Evolutionary conservation across 2,113 vertebrate species (phyloP), one percentile per base, ranked within the genome.

Genomic region (Henicopernis longicauda): DNA sequence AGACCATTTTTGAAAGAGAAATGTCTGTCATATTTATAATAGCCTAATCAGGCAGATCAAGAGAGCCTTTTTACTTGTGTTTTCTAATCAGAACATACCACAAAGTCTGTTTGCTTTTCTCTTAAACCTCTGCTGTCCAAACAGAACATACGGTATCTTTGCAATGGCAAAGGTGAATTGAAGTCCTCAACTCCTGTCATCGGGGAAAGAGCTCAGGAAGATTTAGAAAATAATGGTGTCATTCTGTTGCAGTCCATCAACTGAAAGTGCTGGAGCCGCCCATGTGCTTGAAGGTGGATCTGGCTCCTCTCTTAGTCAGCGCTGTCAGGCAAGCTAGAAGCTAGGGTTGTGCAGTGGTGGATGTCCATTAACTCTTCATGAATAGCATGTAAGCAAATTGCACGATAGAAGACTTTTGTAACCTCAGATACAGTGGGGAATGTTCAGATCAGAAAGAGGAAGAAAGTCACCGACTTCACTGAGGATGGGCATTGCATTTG

Each of bases 21-120:
- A 54, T 86, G 70, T 57, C 74, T 90, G 85, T 63, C 55, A 66
- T 85, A 82, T 90, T 94, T 96, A 9, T 79, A 94, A 86, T 49
- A 76, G 65, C 63, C 86, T 88, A 89, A 97, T 92, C 90, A 91
- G 93, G 86, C 78, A 93, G 88, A 89, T 93, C 81, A 73, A 88
- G 93, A 94, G 78, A 96, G 38, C 85, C 77, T 86, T 96, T 89
- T 97, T 80, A 82, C 86, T 82, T 77, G 84, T 90, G 88, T 98
- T 94, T 87, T 91, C 96, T 93, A 96, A 95, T 97, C 94, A 97
- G 95, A 94, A 82, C 92, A 40, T 74, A 42, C 80, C 73, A 93
- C 95, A 79, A 93, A 94, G 76, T 52, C 52, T 97, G 87, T 98
- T 98, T 97, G 90, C 95, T 97, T 96, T 66, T 90, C 94, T 95